phyloP scores from a whole-genome alignment of 2,797 vertebrate genomes.

The Paramormyrops hopkinsi region DNA sequence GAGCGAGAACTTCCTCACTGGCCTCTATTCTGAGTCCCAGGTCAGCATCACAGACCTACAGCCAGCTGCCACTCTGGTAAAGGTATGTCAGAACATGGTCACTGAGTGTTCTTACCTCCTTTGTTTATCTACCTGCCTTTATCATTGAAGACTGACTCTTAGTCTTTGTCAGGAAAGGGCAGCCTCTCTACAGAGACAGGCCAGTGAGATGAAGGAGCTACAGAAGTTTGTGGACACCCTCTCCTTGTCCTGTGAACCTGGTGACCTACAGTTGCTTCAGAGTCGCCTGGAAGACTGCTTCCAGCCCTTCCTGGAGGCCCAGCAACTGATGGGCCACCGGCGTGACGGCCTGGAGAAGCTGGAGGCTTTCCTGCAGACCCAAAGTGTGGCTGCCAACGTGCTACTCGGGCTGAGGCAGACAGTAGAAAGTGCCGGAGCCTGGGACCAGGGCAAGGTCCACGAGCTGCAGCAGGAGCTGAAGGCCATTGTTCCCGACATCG shows the following conservation, averaged over 20 bases:
- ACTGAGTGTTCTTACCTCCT: neutral
- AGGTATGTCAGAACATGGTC: slow-evolving; percentile 57
- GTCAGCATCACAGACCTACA: slow-evolving; percentile 69
- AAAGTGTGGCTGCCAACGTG: slow-evolving; percentile 38
- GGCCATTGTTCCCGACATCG: slow-evolving; percentile 61
- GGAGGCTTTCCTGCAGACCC: slow-evolving; percentile 65
- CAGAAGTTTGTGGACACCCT: slow-evolving; percentile 64
- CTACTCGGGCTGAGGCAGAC: slow-evolving; percentile 65
- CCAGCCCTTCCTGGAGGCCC: slow-evolving; percentile 75
- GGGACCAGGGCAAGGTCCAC: slow-evolving; percentile 72
- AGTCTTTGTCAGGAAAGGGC: slow-evolving; percentile 66
- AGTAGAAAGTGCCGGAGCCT: slow-evolving; percentile 71
- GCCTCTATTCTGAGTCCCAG: slow-evolving; percentile 72
- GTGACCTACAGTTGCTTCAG: slow-evolving; percentile 71
- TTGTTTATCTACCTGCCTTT: neutral
- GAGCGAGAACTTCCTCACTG: slow-evolving; percentile 78
- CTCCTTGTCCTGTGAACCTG: slow-evolving; percentile 56
- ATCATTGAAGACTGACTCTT: neutral
- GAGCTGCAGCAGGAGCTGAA: slow-evolving; percentile 66
- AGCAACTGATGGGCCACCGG: slow-evolving; percentile 67
- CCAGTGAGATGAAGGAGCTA: slow-evolving; percentile 56
- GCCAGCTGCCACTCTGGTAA: slow-evolving; percentile 60
- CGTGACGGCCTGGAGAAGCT: slow-evolving; percentile 66
- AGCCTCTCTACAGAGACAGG: slow-evolving; percentile 59
- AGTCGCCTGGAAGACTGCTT: slow-evolving; percentile 75